These are phyloP conservation scores for Pseudois nayaur DNA, from an alignment of 2,113 vertebrate species.

Conservation along the genomic window DNA sequence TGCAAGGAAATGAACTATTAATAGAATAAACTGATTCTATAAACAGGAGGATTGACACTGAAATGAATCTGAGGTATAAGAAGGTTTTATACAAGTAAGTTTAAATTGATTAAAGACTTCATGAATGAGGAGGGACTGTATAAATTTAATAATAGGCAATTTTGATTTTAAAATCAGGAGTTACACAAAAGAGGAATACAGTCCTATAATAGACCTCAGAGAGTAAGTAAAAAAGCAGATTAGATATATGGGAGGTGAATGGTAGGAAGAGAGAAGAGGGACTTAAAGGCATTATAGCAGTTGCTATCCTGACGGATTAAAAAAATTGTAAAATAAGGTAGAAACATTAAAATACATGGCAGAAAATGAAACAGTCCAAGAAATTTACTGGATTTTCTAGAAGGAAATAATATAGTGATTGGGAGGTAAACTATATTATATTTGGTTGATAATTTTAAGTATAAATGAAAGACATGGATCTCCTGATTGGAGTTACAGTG, in stretches of 20 bases:
- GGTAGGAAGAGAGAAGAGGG: not conserved
- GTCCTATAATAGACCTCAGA: not conserved
- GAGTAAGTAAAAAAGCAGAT: not conserved
- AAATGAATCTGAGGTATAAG: not conserved
- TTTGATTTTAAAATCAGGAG: conserved; percentile 8
- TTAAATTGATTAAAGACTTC: not conserved
- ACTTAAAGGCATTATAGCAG: not conserved
- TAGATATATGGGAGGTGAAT: not conserved
- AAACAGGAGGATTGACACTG: not conserved
- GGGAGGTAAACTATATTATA: not conserved
- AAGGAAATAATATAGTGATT: not conserved
- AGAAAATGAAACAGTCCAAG: not conserved
- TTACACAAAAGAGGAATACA: not conserved
- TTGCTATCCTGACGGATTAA: not conserved
- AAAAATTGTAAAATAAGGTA: not conserved
- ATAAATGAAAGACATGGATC: not conserved
- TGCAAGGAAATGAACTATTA: not conserved
- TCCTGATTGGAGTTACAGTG: not conserved
- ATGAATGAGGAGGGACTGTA: not conserved
- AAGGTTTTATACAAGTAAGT: not conserved
- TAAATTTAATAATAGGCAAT: not conserved
- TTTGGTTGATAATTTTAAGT: not conserved
- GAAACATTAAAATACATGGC: not conserved
- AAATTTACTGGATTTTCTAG: not conserved
- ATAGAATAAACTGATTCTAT: not conserved